Base-by-base conservation (phyloP, 2,797 vertebrate genomes). In the Siniperca obscura region DNA sequence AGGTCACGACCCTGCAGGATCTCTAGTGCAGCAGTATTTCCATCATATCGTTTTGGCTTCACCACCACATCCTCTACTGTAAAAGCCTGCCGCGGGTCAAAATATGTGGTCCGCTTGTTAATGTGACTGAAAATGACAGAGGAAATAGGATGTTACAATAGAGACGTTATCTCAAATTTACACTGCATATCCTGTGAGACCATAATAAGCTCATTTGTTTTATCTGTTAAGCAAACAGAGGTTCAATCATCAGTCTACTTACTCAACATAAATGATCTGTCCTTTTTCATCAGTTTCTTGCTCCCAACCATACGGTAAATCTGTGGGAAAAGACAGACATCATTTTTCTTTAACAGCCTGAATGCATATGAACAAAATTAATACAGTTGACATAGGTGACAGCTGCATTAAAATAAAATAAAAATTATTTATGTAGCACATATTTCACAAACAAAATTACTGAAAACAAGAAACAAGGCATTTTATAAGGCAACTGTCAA, bases 261-360 rank as follows among this genome's bases (percentile, higher is more conserved):
- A 99, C 98, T 99, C 98, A 12, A 98, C 97, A 93, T 98, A 99
- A 94, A 97, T 93, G 17, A 96, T 92, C 87, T 98, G 97, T 75
- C 98, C 98, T 1, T 97, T 98, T 87, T 96, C 97, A 91, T 99
- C 97, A 0, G 95, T 97, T 93, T 99, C 98, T 91, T 99, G 97
- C 78, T 99, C 98, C 98, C 98, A 99, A 56, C 98, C 98, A 70
- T 99, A 99, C 0, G 98, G 98, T 76, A 99, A 91, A 94, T 97
- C 98, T 99, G 91, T 72, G 78, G 71, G 19, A 78, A 59, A 76
- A 91, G 84, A 74, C 88, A 42, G 72, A 2, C 40, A 78, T 30
- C 0, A 25, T 53, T 71, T 62, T 50, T 36, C 13, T 72, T 60
- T 17, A 13, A 83, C 0, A 57, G 30, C 5, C 40, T 44, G 48